phyloP scores from a whole-genome alignment of 2,113 vertebrate genomes.

The Falco punctatus region DNA sequence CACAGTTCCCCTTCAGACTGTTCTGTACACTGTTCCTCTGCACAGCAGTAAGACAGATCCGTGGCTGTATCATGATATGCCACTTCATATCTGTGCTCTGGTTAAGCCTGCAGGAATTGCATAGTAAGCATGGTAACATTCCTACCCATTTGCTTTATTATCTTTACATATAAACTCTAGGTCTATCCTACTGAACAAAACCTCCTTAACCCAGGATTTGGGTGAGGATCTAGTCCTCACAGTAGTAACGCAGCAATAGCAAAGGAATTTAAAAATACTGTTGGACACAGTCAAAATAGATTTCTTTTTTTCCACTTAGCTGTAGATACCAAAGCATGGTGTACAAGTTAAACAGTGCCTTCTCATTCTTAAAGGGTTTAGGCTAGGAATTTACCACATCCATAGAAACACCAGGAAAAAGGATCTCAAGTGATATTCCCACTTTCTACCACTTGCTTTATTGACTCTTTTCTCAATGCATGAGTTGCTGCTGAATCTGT shows the following conservation, averaged over 20 bases:
- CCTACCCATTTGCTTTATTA: no score
- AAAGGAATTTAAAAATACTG: background rate
- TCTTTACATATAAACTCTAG: background rate
- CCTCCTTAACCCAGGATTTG: background rate
- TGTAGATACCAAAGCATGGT: background rate
- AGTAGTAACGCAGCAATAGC: background rate
- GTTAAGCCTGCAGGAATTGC: background rate
- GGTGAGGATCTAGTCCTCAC: background rate
- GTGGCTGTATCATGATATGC: fast-evolving
- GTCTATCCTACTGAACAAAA: background rate
- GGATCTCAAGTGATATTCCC: conserved; percentile 45
- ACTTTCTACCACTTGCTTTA: conserved; percentile 34
- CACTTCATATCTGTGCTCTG: background rate
- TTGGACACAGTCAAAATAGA: background rate
- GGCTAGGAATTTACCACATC: background rate
- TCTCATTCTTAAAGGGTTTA: conserved; percentile 25
- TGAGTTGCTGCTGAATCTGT: background rate
- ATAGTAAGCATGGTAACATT: background rate
- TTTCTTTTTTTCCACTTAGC: background rate
- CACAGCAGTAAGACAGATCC: background rate
- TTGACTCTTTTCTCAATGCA: background rate
- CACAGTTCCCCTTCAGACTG: background rate
- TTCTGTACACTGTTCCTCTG: background rate
- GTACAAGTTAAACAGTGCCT: background rate
- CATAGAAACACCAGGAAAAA: conserved; percentile 26